Percentiles rank a stretch among this genome's conserved stretches.
phyloP scores from a whole-genome alignment of 2,797 vertebrate species.

The Scomberomorus guttatus region DNA sequence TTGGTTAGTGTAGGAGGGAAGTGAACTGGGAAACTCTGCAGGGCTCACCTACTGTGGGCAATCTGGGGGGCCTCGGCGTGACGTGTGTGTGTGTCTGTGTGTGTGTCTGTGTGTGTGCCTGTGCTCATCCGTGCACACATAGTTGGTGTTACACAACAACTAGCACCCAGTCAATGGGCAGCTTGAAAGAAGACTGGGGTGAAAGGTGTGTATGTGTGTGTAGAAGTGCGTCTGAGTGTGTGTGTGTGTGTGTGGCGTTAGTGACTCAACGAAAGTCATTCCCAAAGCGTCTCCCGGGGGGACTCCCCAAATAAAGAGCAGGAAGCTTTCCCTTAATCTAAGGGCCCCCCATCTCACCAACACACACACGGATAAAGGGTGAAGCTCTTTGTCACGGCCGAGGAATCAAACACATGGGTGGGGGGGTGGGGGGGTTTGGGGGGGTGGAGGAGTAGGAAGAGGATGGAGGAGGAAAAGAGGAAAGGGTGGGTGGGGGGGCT shows the following conservation, averaged over 20 bases:
- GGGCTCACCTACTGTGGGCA: slow-evolving; percentile 50
- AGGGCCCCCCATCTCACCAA: slow-evolving; percentile 80
- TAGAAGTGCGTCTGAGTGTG: slow-evolving; percentile 39
- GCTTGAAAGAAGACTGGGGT: slow-evolving; percentile 47
- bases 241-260: slow-evolving; percentile 55
- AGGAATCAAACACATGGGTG: slow-evolving; percentile 86
- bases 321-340: slow-evolving; percentile 90
- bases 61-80: slow-evolving; percentile 65
- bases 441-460: slow-evolving; percentile 30
- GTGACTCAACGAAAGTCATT: slow-evolving; percentile 81
- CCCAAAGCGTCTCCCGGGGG: slow-evolving; percentile 80
- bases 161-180: slow-evolving; percentile 57
- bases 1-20: slow-evolving; percentile 22
- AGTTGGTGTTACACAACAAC: slow-evolving; percentile 64
- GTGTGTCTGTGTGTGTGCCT: slow-evolving; percentile 27
- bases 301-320: slow-evolving; percentile 86
- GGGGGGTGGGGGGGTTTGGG: slow-evolving; percentile 43
- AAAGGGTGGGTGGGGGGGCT: slow-evolving; percentile 30
- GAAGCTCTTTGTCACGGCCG: slow-evolving; percentile 87
- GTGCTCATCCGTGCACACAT: slow-evolving; percentile 17
- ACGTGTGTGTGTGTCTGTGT: slow-evolving; percentile 29
- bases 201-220: slow-evolving; percentile 57
- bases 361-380: slow-evolving; percentile 84
- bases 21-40: slow-evolving; percentile 10
- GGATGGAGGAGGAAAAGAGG: slow-evolving; percentile 42